Evolutionary conservation across 1,140 invertebrate genomes (phyloP), one percentile per base, ranked within the genome.

Genomic region (Anadara kagoshimensis): DNA sequence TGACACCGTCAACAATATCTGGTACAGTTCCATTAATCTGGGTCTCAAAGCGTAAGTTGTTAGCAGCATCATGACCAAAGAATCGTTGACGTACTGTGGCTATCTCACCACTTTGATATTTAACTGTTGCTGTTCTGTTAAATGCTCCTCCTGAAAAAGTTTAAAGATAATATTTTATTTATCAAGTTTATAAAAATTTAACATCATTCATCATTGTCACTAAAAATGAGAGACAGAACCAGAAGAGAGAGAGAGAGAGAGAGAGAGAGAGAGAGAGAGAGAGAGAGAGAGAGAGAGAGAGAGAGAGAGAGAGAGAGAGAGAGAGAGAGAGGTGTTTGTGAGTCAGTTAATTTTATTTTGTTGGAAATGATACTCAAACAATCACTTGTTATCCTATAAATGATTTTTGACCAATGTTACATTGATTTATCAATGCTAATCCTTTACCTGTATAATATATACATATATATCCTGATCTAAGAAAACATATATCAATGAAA

Each of bases 61-160:
- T 95, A 83, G 95, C 97, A 14, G 96, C 94, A 87, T 98, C 95
- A n/a, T 96, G 91, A 0, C 97, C 97, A 65, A 93, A 88, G 84
- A 94, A 98, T 75, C 92, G 92, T 87, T 97, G 96, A 68, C 91
- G 92, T 26, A 98, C 92, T 73, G 96, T 92, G 0, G 92, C 93
- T 0, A 93, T 92, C 41, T 93, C 91, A 0, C 78, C 75, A n/a
- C 59, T 75, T 45, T 91, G 90, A 84, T 95, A 98, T 20, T 90
- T 91, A 14, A 97, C 89, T 51, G 93, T 92, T 0, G 93, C 92
- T 7, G 93, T 94, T 75, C 96, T 93, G 83, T 97, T 97, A 75
- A 97, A 94, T 53, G 93, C 85, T 0, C 95, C 95, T 58, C 96
- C 96, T 90, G 91, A 3, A 63, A 68, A 63, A 14, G n/a, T 51